phyloP scores from a whole-genome alignment of 2,888 invertebrate species.

The Masnerella sp. region DNA sequence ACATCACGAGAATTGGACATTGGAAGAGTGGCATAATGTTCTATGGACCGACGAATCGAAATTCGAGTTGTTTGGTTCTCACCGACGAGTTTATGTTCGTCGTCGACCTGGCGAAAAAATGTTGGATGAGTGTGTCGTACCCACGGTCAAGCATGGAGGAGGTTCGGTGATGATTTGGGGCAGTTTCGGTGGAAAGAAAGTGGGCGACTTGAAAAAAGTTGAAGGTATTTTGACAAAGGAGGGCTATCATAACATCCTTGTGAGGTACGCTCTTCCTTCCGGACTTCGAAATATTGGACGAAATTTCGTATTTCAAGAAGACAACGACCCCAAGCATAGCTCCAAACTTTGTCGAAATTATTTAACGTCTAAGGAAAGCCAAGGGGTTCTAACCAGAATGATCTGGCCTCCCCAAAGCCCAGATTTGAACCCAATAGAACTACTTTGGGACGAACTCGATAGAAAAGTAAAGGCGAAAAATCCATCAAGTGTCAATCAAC shows the following conservation, averaged over 20 bases:
- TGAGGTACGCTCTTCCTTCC: constrained; percentile 41
- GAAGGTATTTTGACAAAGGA: constrained; percentile 56
- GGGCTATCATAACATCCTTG: constrained; percentile 54
- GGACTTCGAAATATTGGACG: constrained; percentile 46
- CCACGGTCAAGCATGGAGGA: constrained; percentile 5
- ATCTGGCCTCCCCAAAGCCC: constrained; percentile 48
- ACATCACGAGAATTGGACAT: constrained; percentile 5
- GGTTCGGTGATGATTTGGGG: constrained; percentile 15
- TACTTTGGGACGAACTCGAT: constrained; percentile 55
- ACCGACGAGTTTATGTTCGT: constrained; percentile 1
- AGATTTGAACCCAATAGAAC: constrained; percentile 51
- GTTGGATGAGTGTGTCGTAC: neutral
- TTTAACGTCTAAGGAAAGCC: constrained; percentile 25
- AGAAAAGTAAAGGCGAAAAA: constrained; percentile 17
- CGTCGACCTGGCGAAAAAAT: neutral
- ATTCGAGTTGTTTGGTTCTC: constrained; percentile 4
- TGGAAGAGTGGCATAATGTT: constrained; percentile 9
- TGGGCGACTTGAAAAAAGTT: neutral
- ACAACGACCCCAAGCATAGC: constrained; percentile 61
- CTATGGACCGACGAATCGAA: constrained; percentile 12
- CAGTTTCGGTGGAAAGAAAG: neutral
- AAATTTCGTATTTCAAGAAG: constrained; percentile 59
- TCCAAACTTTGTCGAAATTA: constrained; percentile 55
- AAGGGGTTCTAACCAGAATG: constrained; percentile 34
- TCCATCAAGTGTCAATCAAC: neutral